These are phyloP conservation scores for Caenorhabditis macrosperma DNA, from an alignment of 2,888 invertebrate species.

Conservation along the genomic window DNA sequence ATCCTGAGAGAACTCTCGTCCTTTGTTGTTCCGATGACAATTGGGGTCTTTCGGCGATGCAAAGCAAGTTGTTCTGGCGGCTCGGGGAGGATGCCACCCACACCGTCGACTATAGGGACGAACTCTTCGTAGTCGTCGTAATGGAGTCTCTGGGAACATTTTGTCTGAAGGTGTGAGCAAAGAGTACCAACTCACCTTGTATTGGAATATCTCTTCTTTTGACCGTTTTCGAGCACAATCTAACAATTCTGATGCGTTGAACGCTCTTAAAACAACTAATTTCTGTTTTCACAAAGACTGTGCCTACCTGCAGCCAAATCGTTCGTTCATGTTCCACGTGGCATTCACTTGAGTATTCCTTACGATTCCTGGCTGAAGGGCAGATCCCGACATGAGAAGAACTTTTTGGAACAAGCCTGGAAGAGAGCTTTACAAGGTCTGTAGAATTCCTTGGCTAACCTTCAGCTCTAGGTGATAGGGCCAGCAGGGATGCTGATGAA, in stretches of 20 bases:
- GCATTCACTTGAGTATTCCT: conserved; percentile 79
- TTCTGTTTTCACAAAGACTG: too few species aligned
- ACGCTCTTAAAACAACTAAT: conserved; percentile 73
- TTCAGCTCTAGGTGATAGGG: conserved; percentile 78
- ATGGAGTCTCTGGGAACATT: conserved; percentile 51
- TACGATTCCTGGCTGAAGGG: conserved; percentile 79
- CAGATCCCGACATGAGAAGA: conserved; percentile 79
- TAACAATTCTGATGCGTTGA: conserved; percentile 78
- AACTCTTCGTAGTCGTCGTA: conserved; percentile 80
- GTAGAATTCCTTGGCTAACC: conserved; percentile 59
- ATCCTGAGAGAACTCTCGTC: conserved; percentile 79
- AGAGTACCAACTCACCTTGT: conserved; percentile 61
- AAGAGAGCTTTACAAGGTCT: background rate
- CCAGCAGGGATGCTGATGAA: conserved; percentile 77
- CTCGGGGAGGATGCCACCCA: conserved; percentile 78
- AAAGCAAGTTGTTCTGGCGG: conserved; percentile 74
- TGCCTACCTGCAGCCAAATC: conserved; percentile 65
- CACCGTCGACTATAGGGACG: conserved; percentile 79
- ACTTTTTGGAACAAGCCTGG: conserved; percentile 78
- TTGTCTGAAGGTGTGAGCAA: background rate
- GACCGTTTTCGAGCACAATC: conserved; percentile 78
- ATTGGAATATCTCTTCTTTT: conserved; percentile 77
- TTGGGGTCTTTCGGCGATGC: conserved; percentile 73
- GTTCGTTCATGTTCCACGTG: conserved; percentile 77
- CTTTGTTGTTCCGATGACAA: conserved; percentile 79